Evolutionary conservation across 2,888 invertebrate species (phyloP), one percentile per base, ranked within the genome.

Genomic region (Erannis defoliaria): DNA sequence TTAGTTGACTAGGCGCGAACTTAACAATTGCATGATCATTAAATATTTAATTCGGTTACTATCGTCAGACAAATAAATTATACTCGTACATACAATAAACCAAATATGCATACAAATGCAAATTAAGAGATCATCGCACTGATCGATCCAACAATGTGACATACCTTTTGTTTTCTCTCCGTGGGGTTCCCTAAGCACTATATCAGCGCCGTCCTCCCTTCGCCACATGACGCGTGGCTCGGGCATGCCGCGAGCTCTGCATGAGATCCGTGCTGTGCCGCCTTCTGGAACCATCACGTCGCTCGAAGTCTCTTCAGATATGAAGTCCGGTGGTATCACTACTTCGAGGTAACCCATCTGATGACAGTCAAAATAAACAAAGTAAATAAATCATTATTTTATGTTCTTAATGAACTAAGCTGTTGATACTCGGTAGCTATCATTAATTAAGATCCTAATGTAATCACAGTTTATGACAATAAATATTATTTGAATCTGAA

Each of bases 251-350:
- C 94, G 94, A 1, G 98, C 98, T 60, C 95, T 90, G 80, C 96
- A 96, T 38, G 94, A 94, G 58, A 96, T 87, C 71, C 93, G 94
- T 10, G 94, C 95, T 0, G 94, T 94, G 35, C 96, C 96, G 55
- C 97, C 97, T 93, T 98, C 98, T 23, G 96, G 96, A 29, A 97
- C 96, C 94, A 97, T 96, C 12, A 97, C 94, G 83, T 98, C 98
- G 0, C 97, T 96, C n/a, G 97, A 97, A 23, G 97, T 97, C 80
- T 97, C 97, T 78, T 97, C 97, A 16, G 95, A 83, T 66, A 97
- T 94, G 77, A 98, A 98, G 86, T 98, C 97, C n/a, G 98, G 98
- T 31, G 98, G 97, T 70, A 98, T 96, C 23, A 97, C 97, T 54
- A 98, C 97, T 71, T 97, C 96, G 72, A 98, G 92, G 84, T 94